These are phyloP conservation scores for Clarias laeviceps DNA, from an alignment of 2,797 vertebrate genomes.

Conservation along the genomic window DNA sequence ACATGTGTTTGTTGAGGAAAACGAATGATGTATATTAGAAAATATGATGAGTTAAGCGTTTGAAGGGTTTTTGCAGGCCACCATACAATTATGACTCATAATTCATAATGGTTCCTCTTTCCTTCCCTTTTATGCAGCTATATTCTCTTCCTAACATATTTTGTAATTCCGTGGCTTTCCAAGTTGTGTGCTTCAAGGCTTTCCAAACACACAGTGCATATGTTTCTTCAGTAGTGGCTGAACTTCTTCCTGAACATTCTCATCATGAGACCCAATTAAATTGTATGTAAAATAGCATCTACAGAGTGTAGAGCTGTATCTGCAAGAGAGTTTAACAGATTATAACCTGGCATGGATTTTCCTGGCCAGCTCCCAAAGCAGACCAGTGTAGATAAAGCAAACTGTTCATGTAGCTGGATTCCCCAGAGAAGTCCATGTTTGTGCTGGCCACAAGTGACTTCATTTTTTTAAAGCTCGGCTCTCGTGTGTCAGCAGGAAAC, in stretches of 20 bases:
- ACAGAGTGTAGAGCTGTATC: not conserved
- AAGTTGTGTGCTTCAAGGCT: not conserved
- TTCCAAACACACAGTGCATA: not conserved
- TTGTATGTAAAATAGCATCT: conserved; percentile 26
- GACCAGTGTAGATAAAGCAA: conserved; percentile 46
- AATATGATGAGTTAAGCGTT: not conserved
- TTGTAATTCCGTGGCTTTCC: conserved; percentile 3
- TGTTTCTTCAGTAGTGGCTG: not conserved
- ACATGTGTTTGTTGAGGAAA: not conserved
- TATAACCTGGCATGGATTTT: conserved; percentile 28
- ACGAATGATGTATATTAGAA: not conserved
- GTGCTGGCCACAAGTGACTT: conserved; percentile 52
- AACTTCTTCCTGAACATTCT: not conserved
- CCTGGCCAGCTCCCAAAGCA: conserved; percentile 43
- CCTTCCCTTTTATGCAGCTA: conserved; percentile 3
- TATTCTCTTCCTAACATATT: not conserved
- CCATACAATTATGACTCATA: conserved; percentile 19
- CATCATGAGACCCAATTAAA: conserved; percentile 38
- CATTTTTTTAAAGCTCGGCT: conserved; percentile 54
- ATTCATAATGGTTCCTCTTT: conserved; percentile 4
- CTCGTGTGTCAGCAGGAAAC: conserved; percentile 58
- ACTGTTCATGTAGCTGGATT: conserved; percentile 50
- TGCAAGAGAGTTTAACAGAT: not conserved
- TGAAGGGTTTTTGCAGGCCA: conserved; percentile 1
- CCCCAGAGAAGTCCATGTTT: conserved; percentile 44